These are phyloP conservation scores for Ceratina calcarata DNA, from an alignment of 1,140 invertebrate species.

Conservation along the genomic window DNA sequence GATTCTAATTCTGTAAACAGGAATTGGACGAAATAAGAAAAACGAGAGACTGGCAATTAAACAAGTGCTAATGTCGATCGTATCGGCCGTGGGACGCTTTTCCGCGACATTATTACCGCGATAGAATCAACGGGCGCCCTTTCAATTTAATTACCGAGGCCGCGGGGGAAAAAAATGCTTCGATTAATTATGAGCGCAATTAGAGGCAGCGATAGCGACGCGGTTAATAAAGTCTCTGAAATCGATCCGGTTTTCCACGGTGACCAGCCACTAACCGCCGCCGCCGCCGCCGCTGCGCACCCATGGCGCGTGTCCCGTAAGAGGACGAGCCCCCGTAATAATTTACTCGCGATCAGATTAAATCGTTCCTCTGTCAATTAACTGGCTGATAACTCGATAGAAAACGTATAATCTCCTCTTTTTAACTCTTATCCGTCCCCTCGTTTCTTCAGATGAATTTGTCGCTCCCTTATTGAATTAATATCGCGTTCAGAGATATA, in stretches of 20 bases:
- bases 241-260: slow-evolving; percentile 38
- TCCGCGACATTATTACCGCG: slow-evolving; percentile 34
- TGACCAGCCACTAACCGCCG: too few relatives aligned
- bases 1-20: too few relatives aligned
- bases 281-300: neutral
- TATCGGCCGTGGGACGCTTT: neutral
- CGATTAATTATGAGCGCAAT: slow-evolving; percentile 50
- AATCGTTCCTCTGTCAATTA: slow-evolving; percentile 8
- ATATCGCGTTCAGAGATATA: too few relatives aligned
- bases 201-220: slow-evolving; percentile 42
- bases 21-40: too few relatives aligned
- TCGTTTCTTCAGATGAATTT: too few relatives aligned
- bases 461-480: too few relatives aligned
- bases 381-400: too few relatives aligned
- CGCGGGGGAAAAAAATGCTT: slow-evolving; percentile 26
- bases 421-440: too few relatives aligned
- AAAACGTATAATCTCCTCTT: too few relatives aligned
- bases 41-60: neutral
- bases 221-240: slow-evolving; percentile 41
- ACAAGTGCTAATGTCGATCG: neutral
- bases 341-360: slow-evolving; percentile 35
- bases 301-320: slow-evolving; percentile 17
- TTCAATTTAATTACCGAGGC: slow-evolving; percentile 42
- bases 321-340: slow-evolving; percentile 7
- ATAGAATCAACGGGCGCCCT: slow-evolving; percentile 36